Percentiles rank a stretch among this genome's conserved stretches.
phyloP scores from a whole-genome alignment of 2,113 vertebrate genomes.

The Lycocorax pyrrhopterus region DNA sequence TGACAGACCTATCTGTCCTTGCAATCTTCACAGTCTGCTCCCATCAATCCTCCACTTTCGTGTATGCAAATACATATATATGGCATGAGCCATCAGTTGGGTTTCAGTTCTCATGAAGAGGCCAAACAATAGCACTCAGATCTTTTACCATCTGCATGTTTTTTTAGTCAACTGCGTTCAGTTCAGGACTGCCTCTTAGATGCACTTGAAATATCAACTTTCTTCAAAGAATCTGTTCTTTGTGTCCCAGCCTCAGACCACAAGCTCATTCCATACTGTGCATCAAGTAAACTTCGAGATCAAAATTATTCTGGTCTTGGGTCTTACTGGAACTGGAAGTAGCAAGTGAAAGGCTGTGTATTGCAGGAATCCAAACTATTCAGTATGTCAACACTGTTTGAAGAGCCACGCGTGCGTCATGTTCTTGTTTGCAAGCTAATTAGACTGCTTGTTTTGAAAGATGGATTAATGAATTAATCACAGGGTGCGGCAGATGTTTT shows the following conservation, averaged over 20 bases:
- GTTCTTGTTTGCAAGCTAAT: slow-evolving; percentile 53
- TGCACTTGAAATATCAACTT: neutral
- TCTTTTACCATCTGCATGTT: neutral
- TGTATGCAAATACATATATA: neutral
- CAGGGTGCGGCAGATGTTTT: slow-evolving; percentile 10
- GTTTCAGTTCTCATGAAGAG: neutral
- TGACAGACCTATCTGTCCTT: neutral
- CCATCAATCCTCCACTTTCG: neutral
- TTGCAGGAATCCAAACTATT: neutral
- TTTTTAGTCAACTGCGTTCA: neutral
- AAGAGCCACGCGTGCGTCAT: slow-evolving; percentile 25
- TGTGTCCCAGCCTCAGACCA: neutral
- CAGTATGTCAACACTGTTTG: slow-evolving; percentile 6
- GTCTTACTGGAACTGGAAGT: neutral
- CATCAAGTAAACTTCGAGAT: neutral
- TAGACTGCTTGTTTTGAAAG: slow-evolving; percentile 51
- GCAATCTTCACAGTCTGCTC: neutral
- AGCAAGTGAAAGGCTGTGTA: slow-evolving; percentile 2
- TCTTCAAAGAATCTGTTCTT: neutral
- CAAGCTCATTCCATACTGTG: neutral
- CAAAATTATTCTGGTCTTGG: neutral
- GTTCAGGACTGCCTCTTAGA: neutral
- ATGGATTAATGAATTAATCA: slow-evolving; percentile 54
- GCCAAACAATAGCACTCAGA: neutral
- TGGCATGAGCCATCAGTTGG: neutral